phyloP scores from a whole-genome alignment of 2,113 vertebrate species.

The Myanophis thanlyinensis region DNA sequence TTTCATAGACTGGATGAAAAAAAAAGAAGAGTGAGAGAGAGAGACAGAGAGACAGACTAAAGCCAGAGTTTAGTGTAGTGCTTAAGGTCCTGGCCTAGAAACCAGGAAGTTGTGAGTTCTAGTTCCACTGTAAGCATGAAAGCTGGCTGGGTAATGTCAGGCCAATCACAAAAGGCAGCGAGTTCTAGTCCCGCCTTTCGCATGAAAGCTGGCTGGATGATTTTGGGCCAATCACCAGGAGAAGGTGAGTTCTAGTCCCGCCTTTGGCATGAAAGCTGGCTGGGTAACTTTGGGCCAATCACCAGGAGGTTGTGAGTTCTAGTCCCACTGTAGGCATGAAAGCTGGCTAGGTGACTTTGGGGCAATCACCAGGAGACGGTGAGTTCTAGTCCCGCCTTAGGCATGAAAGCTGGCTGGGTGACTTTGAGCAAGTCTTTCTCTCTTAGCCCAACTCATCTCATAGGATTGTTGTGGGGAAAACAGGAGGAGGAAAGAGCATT shows the following conservation, averaged over 20 bases:
- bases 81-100: not conserved
- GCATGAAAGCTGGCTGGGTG: too few relatives aligned
- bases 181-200: not conserved
- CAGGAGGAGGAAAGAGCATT: not conserved
- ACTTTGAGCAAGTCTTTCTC: not conserved
- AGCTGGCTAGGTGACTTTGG: not conserved
- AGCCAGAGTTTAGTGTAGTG: not conserved
- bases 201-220: not conserved
- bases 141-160: not conserved
- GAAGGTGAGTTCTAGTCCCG: not conserved
- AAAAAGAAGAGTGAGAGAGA: not conserved
- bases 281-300: not conserved
- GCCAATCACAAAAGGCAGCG: not conserved
- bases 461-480: not conserved
- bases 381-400: too few relatives aligned
- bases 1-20: slow-evolving; percentile 76
- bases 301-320: not conserved
- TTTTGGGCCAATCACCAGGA: not conserved
- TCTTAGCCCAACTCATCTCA: not conserved
- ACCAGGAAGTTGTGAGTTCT: not conserved
- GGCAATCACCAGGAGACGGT: too few relatives aligned
- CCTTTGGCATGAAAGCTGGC: too few relatives aligned
- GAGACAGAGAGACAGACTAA: not conserved
- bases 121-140: not conserved
- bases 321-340: not conserved